phyloP scores from a whole-genome alignment of 35 echinoderm and acorn worm species.

The Lytechinus pictus region DNA sequence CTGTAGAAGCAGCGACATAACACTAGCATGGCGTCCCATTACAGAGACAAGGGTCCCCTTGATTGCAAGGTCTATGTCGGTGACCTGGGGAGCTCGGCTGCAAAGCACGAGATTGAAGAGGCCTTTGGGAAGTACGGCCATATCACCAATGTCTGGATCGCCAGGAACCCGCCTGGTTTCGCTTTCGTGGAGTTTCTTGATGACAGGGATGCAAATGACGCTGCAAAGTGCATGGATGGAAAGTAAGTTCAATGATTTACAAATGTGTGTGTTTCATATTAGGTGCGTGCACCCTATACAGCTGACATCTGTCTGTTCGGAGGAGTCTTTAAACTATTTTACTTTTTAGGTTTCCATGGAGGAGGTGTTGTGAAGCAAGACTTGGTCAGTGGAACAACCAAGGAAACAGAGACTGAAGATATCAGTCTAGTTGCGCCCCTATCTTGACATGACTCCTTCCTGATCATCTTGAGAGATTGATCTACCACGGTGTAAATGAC shows the following conservation, averaged over 20 bases:
- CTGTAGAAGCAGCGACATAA: not conserved
- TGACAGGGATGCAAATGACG: slow-evolving; percentile 74
- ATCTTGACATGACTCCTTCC: no score
- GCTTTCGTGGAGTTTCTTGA: slow-evolving; percentile 91
- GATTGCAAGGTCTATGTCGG: slow-evolving; percentile 95
- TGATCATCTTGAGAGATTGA: no score
- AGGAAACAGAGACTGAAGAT: no score
- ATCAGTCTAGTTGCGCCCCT: no score
- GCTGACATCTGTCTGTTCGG: no score
- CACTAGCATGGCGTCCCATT: slow-evolving; percentile 60
- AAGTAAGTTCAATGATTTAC: slow-evolving; percentile 48
- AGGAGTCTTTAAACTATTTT: no score
- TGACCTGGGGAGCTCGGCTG: slow-evolving; percentile 74
- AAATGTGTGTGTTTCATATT: no score
- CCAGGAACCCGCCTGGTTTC: slow-evolving; percentile 93
- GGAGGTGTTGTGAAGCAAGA: no score
- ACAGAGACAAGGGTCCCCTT: slow-evolving; percentile 83
- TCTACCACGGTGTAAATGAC: no score
- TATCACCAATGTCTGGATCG: slow-evolving; percentile 89
- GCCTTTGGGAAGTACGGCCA: slow-evolving; percentile 78
- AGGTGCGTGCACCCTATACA: no score
- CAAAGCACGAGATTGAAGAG: slow-evolving; percentile 86
- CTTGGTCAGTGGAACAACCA: no score
- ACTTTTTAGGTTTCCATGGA: no score
- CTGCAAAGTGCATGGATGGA: slow-evolving; percentile 72